phyloP scores from a whole-genome alignment of 2,797 vertebrate species.

The Sebastes kiyomatsui region DNA sequence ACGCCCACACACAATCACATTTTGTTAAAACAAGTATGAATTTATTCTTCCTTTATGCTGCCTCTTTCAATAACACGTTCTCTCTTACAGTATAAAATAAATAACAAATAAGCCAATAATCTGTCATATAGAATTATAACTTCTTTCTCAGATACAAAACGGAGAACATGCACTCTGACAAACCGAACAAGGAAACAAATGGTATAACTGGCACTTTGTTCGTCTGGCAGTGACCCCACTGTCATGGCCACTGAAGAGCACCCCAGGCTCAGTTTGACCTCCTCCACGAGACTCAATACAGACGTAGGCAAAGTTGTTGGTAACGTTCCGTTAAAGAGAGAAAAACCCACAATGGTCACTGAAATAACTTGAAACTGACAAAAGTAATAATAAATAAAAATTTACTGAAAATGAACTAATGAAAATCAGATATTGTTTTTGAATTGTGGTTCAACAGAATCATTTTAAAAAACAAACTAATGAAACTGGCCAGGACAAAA shows the following conservation, averaged over 20 bases:
- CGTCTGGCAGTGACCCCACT: constrained; percentile 69
- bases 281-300: constrained; percentile 46
- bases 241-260: constrained; percentile 75
- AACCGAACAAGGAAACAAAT: constrained; percentile 43
- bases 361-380: too few species aligned
- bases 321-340: too few species aligned
- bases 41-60: constrained; percentile 71
- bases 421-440: too few species aligned
- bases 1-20: constrained; percentile 58
- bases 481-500: too few species aligned
- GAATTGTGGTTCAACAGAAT: too few species aligned
- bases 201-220: constrained; percentile 80
- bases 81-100: constrained; percentile 65
- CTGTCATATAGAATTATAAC: constrained; percentile 22
- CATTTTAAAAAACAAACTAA: too few species aligned
- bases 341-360: too few species aligned
- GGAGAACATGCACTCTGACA: constrained; percentile 43
- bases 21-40: constrained; percentile 76
- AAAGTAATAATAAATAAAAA: too few species aligned
- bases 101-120: constrained; percentile 48
- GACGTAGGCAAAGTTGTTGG: too few species aligned
- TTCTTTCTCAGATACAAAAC: constrained; percentile 58
- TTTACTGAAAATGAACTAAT: too few species aligned
- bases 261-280: constrained; percentile 78
- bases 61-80: constrained; percentile 41